Evolutionary conservation across 2,113 vertebrate genomes (phyloP).

Genomic region (Speoplatyrhinus poulsoni): DNA sequence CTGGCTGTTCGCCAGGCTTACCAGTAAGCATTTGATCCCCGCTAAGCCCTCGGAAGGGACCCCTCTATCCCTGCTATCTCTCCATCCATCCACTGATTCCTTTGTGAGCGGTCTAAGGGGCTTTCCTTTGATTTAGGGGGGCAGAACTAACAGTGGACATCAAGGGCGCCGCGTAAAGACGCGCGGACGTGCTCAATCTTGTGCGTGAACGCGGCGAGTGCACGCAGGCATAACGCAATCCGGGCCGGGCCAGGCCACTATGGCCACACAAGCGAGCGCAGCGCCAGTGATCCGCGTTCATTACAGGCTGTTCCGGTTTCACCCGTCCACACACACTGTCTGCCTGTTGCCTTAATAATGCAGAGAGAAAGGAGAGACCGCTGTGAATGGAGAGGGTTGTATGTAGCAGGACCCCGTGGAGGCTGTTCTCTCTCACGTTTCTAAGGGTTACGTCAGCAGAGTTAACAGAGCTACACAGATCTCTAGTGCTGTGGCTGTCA

Average conservation of each 20-base stretch:
- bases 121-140: conserved; percentile 46
- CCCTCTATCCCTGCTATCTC: conserved; percentile 17
- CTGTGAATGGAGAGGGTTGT: conserved; percentile 51
- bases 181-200: neutral
- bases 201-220: conserved; percentile 48
- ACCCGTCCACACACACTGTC: conserved; percentile 74
- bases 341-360: conserved; percentile 71
- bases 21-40: conserved; percentile 57
- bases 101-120: conserved; percentile 41
- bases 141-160: conserved; percentile 15
- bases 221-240: neutral
- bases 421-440: conserved; percentile 43
- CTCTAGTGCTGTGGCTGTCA: neutral
- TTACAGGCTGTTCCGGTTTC: conserved; percentile 65
- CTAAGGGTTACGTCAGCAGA: conserved; percentile 35
- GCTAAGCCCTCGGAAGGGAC: neutral
- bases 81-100: conserved; percentile 48
- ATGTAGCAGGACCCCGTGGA: conserved; percentile 49
- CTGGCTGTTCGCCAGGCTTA: conserved; percentile 37
- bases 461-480: conserved; percentile 1
- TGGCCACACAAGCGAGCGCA: conserved; percentile 1
- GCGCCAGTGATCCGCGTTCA: conserved; percentile 41
- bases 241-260: neutral
- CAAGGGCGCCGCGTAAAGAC: neutral
- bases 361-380: conserved; percentile 31